phyloP scores from a whole-genome alignment of 1,140 invertebrate species.

The Melanaphis sacchari region DNA sequence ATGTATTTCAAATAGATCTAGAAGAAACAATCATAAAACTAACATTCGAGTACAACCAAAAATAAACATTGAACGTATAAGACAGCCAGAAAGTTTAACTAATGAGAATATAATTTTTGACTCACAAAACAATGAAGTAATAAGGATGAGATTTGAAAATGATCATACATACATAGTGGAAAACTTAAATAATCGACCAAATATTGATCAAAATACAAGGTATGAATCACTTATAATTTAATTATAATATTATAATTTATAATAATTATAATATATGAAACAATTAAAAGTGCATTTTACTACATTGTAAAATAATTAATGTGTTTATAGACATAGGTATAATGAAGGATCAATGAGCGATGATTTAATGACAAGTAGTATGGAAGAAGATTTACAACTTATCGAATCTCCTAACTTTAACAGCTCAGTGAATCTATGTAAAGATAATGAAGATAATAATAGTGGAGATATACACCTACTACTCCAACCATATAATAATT shows the following conservation, averaged over 20 bases:
- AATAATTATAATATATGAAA: no score
- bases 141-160: neutral
- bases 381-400: neutral
- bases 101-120: neutral
- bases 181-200: neutral
- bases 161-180: neutral
- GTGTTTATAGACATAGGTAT: neutral
- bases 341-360: neutral
- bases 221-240: neutral
- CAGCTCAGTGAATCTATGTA: neutral
- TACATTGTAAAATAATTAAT: neutral
- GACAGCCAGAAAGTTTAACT: neutral
- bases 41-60: neutral
- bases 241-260: neutral
- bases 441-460: conserved; percentile 22
- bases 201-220: conserved; percentile 30
- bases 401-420: conserved; percentile 6
- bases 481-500: neutral
- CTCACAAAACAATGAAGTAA: neutral
- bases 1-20: neutral
- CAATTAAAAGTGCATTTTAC: neutral
- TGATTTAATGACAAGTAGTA: neutral
- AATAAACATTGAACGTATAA: neutral
- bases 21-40: neutral
- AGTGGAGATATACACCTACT: conserved; percentile 27